phyloP scores from a whole-genome alignment of 2,113 vertebrate species.

The Dasyornis broadbenti region DNA sequence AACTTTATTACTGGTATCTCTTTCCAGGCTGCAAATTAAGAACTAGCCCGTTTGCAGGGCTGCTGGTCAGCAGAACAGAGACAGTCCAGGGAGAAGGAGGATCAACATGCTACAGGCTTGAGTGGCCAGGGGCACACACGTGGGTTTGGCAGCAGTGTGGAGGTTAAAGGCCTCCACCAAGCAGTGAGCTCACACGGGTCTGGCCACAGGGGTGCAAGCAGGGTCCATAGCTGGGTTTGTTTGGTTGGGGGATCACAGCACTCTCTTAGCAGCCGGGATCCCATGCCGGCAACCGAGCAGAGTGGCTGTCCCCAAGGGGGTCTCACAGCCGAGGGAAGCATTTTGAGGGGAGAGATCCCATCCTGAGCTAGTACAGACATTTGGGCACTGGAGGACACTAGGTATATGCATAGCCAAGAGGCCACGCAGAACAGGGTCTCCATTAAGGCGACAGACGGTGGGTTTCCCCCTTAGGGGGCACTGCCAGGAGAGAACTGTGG shows the following conservation, averaged over 20 bases:
- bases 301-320: neutral
- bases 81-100: neutral
- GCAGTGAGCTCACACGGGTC: neutral
- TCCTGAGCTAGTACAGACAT: constrained; percentile 14
- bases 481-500: neutral
- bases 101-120: constrained; percentile 4
- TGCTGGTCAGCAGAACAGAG: neutral
- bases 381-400: neutral
- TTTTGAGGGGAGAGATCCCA: neutral
- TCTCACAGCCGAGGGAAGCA: neutral
- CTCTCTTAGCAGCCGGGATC: neutral
- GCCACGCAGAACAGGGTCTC: constrained; percentile 18
- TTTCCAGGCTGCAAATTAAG: neutral
- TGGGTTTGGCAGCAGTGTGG: neutral
- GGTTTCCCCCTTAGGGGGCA: neutral
- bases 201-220: neutral
- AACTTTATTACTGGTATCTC: constrained; percentile 15
- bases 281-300: neutral
- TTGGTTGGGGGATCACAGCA: accelerated
- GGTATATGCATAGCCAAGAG: neutral
- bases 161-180: neutral
- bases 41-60: neutral
- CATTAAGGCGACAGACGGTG: constrained; percentile 46
- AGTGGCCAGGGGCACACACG: neutral
- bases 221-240: neutral